phyloP scores from a whole-genome alignment of 2,888 invertebrate species.

The Pandemis cinnamomeana region DNA sequence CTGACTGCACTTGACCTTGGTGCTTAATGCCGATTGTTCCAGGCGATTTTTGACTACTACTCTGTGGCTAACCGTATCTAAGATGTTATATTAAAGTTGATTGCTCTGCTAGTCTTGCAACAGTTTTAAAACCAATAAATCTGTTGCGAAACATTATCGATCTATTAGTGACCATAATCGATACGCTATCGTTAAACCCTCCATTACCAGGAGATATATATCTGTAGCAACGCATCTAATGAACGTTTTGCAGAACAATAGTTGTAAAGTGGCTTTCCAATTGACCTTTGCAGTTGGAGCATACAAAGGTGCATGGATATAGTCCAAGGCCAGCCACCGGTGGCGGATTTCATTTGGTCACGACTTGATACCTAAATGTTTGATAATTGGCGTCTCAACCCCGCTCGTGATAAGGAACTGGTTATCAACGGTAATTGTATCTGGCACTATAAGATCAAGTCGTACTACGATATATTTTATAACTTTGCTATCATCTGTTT shows the following conservation, averaged over 20 bases:
- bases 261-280: constrained; percentile 64
- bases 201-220: constrained; percentile 20
- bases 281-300: constrained; percentile 72
- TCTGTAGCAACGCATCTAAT: constrained; percentile 38
- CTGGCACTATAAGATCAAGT: constrained; percentile 14
- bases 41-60: neutral
- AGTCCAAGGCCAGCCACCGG: constrained; percentile 76
- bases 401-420: constrained; percentile 46
- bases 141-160: constrained; percentile 51
- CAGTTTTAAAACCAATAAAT: constrained; percentile 53
- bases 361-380: constrained; percentile 66
- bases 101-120: neutral
- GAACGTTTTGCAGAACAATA: constrained; percentile 44
- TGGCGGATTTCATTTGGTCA: constrained; percentile 80
- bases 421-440: constrained; percentile 40
- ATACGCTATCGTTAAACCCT: constrained; percentile 33
- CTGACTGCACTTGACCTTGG: constrained; percentile 39
- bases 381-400: constrained; percentile 62
- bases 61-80: neutral
- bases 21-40: neutral
- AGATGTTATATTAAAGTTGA: neutral
- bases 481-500: constrained; percentile 18
- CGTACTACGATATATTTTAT: constrained; percentile 22
- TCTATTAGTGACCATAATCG: constrained; percentile 7
- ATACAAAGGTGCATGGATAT: constrained; percentile 72